phyloP scores from a whole-genome alignment of 2,797 vertebrate genomes.

The Squalus acanthias region DNA sequence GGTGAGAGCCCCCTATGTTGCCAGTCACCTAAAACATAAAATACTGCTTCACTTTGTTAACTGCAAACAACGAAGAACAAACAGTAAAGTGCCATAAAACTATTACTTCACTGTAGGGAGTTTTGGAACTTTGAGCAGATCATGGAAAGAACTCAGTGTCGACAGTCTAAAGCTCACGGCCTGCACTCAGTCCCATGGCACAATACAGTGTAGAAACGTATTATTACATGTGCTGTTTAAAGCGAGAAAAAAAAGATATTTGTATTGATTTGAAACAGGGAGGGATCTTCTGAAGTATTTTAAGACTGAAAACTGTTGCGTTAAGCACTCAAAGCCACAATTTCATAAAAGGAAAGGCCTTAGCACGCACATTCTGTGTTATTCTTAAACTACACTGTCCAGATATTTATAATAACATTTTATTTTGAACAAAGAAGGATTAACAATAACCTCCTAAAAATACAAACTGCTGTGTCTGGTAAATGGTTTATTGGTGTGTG shows the following conservation, averaged over 20 bases:
- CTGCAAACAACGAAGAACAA: not conserved
- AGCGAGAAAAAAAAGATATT: not conserved
- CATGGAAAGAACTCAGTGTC: not conserved
- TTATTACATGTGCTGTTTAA: not conserved
- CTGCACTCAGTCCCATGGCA: not conserved
- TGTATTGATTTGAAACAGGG: slow-evolving; percentile 14
- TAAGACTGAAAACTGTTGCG: not conserved
- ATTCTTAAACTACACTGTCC: not conserved
- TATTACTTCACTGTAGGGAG: not conserved
- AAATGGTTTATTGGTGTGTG: not conserved
- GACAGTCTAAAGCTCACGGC: not conserved
- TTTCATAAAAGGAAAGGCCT: slow-evolving; percentile 20
- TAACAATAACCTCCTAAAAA: slow-evolving; percentile 38
- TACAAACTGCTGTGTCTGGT: not conserved
- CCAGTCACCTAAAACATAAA: not conserved
- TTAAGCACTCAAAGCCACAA: not conserved
- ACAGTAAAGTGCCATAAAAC: not conserved
- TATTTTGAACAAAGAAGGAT: slow-evolving; percentile 29
- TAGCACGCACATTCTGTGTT: slow-evolving; percentile 19
- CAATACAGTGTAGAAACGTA: not conserved
- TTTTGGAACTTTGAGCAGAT: slow-evolving; percentile 6
- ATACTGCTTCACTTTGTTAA: not conserved
- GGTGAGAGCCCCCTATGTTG: not conserved
- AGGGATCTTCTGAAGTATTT: not conserved
- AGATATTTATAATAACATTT: slow-evolving; percentile 28